These are phyloP conservation scores for Microtus oregoni DNA, from an alignment of 2,113 vertebrate species.

Conservation along the genomic window DNA sequence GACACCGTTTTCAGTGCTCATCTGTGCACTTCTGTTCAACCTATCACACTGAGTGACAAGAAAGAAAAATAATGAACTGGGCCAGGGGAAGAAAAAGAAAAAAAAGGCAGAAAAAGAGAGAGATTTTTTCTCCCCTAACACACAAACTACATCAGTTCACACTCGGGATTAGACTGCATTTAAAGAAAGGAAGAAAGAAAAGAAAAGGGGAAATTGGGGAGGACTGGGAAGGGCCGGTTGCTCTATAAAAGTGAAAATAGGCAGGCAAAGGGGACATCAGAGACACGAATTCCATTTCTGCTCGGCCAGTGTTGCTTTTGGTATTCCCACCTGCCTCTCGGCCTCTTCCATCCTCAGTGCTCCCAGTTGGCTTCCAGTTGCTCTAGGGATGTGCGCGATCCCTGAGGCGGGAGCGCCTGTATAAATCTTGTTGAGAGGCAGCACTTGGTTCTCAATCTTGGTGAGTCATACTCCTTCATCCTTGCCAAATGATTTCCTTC, in stretches of 20 bases:
- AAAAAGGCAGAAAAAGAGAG: conserved; percentile 90
- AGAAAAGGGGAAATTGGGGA: conserved; percentile 79
- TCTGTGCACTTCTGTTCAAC: conserved; percentile 99
- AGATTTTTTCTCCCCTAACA: conserved; percentile 85
- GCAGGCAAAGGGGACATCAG: conserved; percentile 78
- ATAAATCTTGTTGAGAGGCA: conserved; percentile 79
- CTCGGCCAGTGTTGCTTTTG: conserved; percentile 67
- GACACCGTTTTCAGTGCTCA: conserved; percentile 99
- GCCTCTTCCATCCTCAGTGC: conserved; percentile 57
- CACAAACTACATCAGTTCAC: conserved; percentile 91
- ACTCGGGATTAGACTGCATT: conserved; percentile 90
- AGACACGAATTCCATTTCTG: conserved; percentile 80
- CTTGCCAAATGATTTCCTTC: conserved; percentile 52
- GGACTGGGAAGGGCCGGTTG: conserved; percentile 84
- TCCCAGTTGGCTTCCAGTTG: conserved; percentile 82
- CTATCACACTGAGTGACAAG: conserved; percentile 99
- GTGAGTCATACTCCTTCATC: conserved; percentile 39
- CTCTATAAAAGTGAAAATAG: conserved; percentile 86
- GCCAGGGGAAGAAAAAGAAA: conserved; percentile 94
- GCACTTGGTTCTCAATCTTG: conserved; percentile 73
- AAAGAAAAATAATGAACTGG: conserved; percentile 99
- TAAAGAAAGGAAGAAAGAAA: conserved; percentile 87
- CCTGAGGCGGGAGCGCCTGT: conserved; percentile 72
- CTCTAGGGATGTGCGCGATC: conserved; percentile 75
- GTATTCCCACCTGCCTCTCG: conserved; percentile 48